phyloP scores from a whole-genome alignment of 2,888 invertebrate species.

The Aleiodes testaceus region DNA sequence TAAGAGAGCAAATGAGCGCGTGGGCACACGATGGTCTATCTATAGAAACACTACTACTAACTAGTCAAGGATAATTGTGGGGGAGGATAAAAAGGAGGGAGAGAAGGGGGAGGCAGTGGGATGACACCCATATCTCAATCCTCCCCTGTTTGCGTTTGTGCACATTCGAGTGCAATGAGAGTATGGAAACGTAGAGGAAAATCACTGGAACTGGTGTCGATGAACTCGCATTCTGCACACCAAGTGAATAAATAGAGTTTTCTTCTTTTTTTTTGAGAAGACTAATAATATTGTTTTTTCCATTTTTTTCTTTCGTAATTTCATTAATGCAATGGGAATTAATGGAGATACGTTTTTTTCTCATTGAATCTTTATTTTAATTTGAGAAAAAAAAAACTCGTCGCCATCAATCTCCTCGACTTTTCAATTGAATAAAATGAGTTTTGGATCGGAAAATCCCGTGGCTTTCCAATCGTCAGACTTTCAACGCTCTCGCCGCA shows the following conservation, averaged over 20 bases:
- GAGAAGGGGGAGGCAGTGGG: constrained; percentile 17
- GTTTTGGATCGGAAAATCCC: too few species aligned
- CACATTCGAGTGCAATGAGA: constrained; percentile 27
- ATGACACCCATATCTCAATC: constrained; percentile 33
- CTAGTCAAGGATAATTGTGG: constrained; percentile 60
- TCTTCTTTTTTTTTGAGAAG: neutral
- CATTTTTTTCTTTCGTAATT: constrained; percentile 11
- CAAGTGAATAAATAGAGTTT: constrained; percentile 24
- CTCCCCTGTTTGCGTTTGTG: constrained; percentile 9
- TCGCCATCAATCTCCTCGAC: too few species aligned
- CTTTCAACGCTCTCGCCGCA: too few species aligned
- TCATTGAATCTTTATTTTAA: too few species aligned
- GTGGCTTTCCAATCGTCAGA: too few species aligned
- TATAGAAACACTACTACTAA: constrained; percentile 61
- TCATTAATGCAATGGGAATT: neutral
- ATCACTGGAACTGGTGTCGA: constrained; percentile 40
- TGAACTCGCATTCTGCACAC: constrained; percentile 3
- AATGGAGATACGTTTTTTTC: too few species aligned
- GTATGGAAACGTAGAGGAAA: constrained; percentile 42
- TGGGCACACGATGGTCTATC: constrained; percentile 55
- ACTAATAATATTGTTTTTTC: neutral
- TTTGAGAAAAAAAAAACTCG: too few species aligned
- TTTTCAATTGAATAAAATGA: too few species aligned
- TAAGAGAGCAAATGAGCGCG: constrained; percentile 49
- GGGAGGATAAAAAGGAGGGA: constrained; percentile 20